Evolutionary conservation across 1,140 invertebrate genomes (phyloP), one percentile per base, ranked within the genome.

Genomic region (Aphis gossypii): DNA sequence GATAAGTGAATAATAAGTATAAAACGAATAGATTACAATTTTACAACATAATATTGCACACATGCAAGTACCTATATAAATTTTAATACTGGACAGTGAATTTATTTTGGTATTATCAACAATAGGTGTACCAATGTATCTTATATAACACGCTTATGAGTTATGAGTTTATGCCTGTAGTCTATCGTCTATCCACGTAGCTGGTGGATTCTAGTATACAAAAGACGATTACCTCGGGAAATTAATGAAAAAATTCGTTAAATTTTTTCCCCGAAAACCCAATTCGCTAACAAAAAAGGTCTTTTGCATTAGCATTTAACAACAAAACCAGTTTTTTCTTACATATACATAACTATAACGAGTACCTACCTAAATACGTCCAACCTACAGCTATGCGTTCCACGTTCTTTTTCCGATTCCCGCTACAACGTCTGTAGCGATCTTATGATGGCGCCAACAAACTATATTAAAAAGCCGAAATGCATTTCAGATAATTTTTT

Each of bases 401-500:
- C 60, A 18, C 14, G 60, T 76, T 51, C 60, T 76, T 76, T 76
- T 76, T 76, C 14, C 30, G 60, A 76, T 76, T n/a, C 35, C 38
- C 38, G 38, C 23, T 41, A 44, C 23, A 84, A 23, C 41, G 83
- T 44, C 83, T 84, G 83, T n/a, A 30, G 5, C 83, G 9, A 44
- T 21, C 9, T 41, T 11, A 35, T 5, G 21, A 25, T 48, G 86
- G 86, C 86, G 86, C 86, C 84, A 46, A 18, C 25, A 6, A 20
- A 2, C 14, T 35, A 76, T 76, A 35, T n/a, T 76, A 25, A 46
- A 87, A 25, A 87, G 23, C 44, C 30, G 23, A 88, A 88, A 88
- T 88, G 46, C 46, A 48, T 88, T 88, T 48, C 30, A 14, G 46
- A 88, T 88, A 48, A 18, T 88, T 88, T 88, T 88, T 46, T 21